These are phyloP conservation scores for Meandrusa payeni DNA, from an alignment of 2,888 invertebrate species.

Conservation along the genomic window DNA sequence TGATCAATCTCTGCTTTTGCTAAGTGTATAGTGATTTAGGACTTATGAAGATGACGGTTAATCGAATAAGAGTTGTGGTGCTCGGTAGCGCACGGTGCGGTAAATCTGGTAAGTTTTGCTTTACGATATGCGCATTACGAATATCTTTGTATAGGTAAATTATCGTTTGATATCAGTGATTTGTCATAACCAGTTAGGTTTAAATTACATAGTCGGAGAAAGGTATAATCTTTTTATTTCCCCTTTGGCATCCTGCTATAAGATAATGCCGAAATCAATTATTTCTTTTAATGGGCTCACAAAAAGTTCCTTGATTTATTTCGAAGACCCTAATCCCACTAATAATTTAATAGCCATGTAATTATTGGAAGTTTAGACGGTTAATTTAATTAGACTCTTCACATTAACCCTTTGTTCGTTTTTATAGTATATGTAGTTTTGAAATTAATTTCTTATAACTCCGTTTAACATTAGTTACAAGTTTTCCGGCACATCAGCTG, in stretches of 20 bases:
- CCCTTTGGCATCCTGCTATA: slow-evolving; percentile 33
- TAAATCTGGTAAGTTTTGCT: slow-evolving; percentile 84
- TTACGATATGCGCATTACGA: slow-evolving; percentile 5
- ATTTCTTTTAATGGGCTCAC: slow-evolving; percentile 54
- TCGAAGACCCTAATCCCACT: slow-evolving; percentile 41
- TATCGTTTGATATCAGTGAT: too few relatives aligned
- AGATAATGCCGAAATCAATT: slow-evolving; percentile 60
- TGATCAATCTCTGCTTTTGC: slow-evolving; percentile 31
- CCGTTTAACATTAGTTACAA: too few relatives aligned
- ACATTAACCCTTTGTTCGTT: slow-evolving; percentile 30
- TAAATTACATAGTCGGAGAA: background rate
- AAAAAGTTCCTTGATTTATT: slow-evolving; percentile 59
- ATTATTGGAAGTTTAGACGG: slow-evolving; percentile 49
- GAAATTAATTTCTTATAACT: too few relatives aligned
- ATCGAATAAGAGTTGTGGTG: slow-evolving; percentile 89
- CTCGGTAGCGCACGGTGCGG: slow-evolving; percentile 87
- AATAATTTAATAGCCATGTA: slow-evolving; percentile 30
- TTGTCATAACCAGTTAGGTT: background rate
- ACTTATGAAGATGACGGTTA: slow-evolving; percentile 86
- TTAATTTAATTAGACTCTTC: slow-evolving; percentile 58
- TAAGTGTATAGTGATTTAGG: slow-evolving; percentile 49
- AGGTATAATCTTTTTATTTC: slow-evolving; percentile 38
- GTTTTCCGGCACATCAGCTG: too few relatives aligned
- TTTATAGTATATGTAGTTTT: background rate
- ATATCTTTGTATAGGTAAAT: background rate